Evolutionary conservation across 2,113 vertebrate species (phyloP), one percentile per base, ranked within the genome.

Genomic region (Struthidea cinerea): DNA sequence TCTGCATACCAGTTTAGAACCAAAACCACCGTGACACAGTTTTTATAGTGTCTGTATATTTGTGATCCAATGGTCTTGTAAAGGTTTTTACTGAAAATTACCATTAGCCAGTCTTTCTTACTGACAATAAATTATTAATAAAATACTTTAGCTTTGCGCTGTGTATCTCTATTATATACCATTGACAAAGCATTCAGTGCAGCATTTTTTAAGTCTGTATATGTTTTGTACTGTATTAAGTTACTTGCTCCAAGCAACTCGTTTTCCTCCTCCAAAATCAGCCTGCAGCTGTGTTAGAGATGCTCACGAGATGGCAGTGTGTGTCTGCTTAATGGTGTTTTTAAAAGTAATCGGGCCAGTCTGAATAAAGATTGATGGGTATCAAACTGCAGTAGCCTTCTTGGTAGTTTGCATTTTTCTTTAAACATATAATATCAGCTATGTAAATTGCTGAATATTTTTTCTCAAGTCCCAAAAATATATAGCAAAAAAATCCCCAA

Each of bases 61-160:
- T 99, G 98, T 99, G 99, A 98, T 98, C 98, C 98, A 98, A 99
- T 97, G 98, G 98, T 99, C 99, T 99, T 99, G 98, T 99, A 99
- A 99, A 99, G 98, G 98, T 99, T 99, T 99, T 99, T 99, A 99
- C 99, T 99, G 98, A 99, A 98, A 99, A 99, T 98, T 99, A 98
- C 98, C 99, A 99, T 99, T 98, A 99, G 99, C 98, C 98, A 98
- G 98, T 98, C 99, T 99, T 99, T 99, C 99, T 99, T 99, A 99
- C 98, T 99, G 99, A 99, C 99, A 99, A 99, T 99, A 99, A 99
- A 99, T 99, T 99, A 99, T 99, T 99, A 99, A 99, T 99, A 98
- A 99, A 99, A 99, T 97, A 97, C 89, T 97, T 97, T 94, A 96
- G 96, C 95, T 97, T 97, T 96, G 89, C 85, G 95, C 95, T 87